Evolutionary conservation across 2,797 vertebrate species (phyloP).

Genomic region (Lepidocolaptes lacrymiger): DNA sequence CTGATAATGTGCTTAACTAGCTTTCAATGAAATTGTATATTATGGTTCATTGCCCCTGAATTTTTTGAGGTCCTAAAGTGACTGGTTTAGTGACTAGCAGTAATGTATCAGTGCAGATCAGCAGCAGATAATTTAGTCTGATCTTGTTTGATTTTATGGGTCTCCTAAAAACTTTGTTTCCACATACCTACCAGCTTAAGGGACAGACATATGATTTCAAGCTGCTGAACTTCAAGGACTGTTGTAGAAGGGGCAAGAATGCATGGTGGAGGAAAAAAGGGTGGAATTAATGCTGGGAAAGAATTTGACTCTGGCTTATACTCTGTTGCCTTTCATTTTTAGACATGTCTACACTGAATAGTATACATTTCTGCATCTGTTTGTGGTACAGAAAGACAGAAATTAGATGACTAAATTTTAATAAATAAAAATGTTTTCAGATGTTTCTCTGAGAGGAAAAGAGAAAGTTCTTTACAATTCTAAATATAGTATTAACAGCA

Average conservation of each 20-base stretch:
- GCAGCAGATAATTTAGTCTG: conserved; percentile 55
- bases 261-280: conserved; percentile 45
- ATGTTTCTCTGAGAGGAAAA: conserved; percentile 42
- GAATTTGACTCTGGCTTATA: conserved; percentile 63
- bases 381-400: conserved; percentile 39
- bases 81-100: not conserved
- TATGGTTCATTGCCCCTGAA: conserved; percentile 19
- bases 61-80: conserved; percentile 36
- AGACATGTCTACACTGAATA: conserved; percentile 11
- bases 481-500: not conserved
- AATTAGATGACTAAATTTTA: conserved; percentile 45
- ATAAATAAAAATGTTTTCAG: conserved; percentile 56
- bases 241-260: conserved; percentile 72
- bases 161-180: conserved; percentile 67
- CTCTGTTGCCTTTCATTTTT: conserved; percentile 57
- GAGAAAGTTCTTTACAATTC: conserved; percentile 31
- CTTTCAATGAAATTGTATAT: not conserved
- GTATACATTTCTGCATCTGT: conserved; percentile 43
- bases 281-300: conserved; percentile 72
- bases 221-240: conserved; percentile 67
- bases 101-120: conserved; percentile 32
- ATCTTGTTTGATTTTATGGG: conserved; percentile 66
- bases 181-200: conserved; percentile 68
- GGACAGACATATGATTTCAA: conserved; percentile 54
- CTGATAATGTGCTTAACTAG: not conserved